phyloP scores from a whole-genome alignment of 1,140 invertebrate genomes.

The Fragariocoptes setiger region DNA sequence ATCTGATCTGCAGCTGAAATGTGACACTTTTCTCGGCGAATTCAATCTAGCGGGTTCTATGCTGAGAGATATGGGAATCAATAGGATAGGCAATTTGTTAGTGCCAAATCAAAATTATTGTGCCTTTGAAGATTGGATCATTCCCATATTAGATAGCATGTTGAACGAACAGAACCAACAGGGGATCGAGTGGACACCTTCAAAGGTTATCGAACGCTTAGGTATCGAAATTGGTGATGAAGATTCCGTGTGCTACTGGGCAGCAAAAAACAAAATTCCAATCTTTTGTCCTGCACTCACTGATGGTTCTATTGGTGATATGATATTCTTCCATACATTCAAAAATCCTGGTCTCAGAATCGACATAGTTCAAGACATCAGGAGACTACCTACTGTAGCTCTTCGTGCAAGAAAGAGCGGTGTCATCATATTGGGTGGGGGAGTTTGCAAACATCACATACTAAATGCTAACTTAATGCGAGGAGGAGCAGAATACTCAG shows the following conservation, averaged over 20 bases:
- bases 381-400: constrained; percentile 68
- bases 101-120: constrained; percentile 98
- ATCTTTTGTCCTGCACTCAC: constrained; percentile 91
- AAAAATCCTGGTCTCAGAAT: constrained; percentile 61
- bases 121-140: constrained; percentile 88
- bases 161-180: constrained; percentile 36
- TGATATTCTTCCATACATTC: constrained; percentile 96
- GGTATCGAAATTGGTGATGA: constrained; percentile 68
- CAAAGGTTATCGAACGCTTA: constrained; percentile 43
- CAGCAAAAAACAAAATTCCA: constrained; percentile 83
- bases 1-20: constrained; percentile 14
- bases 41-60: constrained; percentile 39
- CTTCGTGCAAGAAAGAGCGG: constrained; percentile 67
- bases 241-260: constrained; percentile 90
- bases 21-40: constrained; percentile 65
- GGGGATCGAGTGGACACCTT: constrained; percentile 57
- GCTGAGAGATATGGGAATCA: constrained; percentile 45
- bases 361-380: constrained; percentile 74
- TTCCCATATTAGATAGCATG: constrained; percentile 70
- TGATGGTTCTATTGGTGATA: constrained; percentile 76
- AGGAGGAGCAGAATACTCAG: constrained; percentile 86
- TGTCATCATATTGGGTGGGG: constrained; percentile 89
- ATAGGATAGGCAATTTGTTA: constrained; percentile 82
- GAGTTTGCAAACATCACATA: constrained; percentile 94
- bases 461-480: constrained; percentile 92